A percentile compares a stretch with the other conserved stretches of the same genome.
phyloP scores from a whole-genome alignment of 2,113 vertebrate genomes.

The Odontophorus gujanensis region DNA sequence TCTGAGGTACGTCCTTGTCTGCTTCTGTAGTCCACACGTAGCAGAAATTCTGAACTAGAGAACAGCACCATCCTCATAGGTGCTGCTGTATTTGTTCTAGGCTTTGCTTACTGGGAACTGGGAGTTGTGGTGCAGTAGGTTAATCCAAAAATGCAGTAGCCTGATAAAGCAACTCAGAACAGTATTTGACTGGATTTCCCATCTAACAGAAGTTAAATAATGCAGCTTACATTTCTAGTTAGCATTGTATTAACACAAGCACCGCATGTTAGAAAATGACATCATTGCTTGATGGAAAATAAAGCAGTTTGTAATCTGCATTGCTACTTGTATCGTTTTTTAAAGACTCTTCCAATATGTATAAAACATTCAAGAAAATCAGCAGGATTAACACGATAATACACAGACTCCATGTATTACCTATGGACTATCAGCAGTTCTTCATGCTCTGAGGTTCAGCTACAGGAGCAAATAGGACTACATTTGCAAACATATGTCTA shows the following conservation, averaged over 20 bases:
- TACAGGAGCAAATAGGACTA: not conserved
- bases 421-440: not conserved
- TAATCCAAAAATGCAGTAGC: not conserved
- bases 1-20: not conserved
- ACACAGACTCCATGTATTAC: not conserved
- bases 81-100: not conserved
- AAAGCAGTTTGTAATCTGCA: not conserved
- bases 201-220: not conserved
- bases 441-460: not conserved
- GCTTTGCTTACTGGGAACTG: not conserved
- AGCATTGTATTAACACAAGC: not conserved
- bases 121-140: not conserved
- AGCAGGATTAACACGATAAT: not conserved
- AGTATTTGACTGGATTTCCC: not conserved
- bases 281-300: not conserved
- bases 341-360: not conserved
- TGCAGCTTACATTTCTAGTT: not conserved
- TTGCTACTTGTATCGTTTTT: not conserved
- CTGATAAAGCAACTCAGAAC: not conserved
- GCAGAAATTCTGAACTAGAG: not conserved
- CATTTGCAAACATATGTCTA: not conserved
- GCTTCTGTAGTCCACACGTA: not conserved
- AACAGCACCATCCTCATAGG: not conserved
- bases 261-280: not conserved
- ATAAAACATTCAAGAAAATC: not conserved